Evolutionary conservation across 2,113 vertebrate species (phyloP).

Genomic region (Charina bottae): DNA sequence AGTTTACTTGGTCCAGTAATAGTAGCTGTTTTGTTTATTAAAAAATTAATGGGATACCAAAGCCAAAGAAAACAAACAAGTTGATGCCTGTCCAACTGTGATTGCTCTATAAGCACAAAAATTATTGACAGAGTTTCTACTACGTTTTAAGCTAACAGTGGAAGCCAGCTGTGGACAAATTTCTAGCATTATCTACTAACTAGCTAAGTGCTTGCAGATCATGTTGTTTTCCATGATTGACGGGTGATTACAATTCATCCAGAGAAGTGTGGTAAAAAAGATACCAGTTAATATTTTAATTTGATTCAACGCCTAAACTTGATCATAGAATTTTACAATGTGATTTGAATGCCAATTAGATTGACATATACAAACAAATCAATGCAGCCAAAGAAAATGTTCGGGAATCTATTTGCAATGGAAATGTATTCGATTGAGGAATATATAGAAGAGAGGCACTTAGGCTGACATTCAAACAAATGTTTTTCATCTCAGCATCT

Average conservation of each 20-base stretch:
- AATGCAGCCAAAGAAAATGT: neutral
- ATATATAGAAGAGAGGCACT: neutral
- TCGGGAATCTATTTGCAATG: neutral
- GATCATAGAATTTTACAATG: neutral
- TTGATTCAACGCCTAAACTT: neutral
- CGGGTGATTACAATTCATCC: neutral
- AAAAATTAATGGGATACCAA: neutral
- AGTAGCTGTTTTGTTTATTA: neutral
- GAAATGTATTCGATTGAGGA: neutral
- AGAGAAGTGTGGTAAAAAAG: conserved; percentile 24
- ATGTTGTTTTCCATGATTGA: neutral
- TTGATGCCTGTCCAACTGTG: neutral
- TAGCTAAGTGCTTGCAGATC: neutral
- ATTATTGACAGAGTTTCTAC: neutral
- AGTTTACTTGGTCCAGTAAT: neutral
- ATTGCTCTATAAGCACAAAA: neutral
- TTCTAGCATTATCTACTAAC: neutral
- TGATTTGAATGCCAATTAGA: conserved; percentile 5
- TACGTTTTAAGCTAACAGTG: neutral
- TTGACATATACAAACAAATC: neutral
- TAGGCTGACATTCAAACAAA: neutral
- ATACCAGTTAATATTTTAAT: conserved; percentile 32
- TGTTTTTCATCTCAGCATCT: conserved; percentile 7
- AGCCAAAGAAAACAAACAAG: neutral
- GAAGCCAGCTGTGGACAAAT: neutral